A percentile compares a stretch with the other conserved stretches of the same genome.
Evolutionary conservation across 2,888 invertebrate genomes (phyloP).

Genomic region (Schizaphis graminum): DNA sequence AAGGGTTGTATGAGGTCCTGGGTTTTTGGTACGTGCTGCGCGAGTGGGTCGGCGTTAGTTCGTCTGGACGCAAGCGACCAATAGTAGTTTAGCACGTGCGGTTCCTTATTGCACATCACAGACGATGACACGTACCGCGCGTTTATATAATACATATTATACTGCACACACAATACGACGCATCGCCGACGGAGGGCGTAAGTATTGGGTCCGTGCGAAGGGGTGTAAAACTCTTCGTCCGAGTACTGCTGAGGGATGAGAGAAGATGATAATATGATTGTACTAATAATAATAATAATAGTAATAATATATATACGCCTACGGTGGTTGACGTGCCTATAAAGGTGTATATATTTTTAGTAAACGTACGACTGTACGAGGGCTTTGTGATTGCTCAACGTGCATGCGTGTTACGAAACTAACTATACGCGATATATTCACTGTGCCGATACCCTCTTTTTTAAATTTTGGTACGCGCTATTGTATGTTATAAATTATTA

Average conservation of each 20-base stretch:
- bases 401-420: neutral
- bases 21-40: constrained; percentile 61
- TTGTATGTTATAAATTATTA: constrained; percentile 1
- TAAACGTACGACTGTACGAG: neutral
- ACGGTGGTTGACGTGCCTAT: constrained; percentile 23
- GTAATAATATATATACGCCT: constrained; percentile 19
- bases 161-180: neutral
- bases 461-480: neutral
- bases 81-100: constrained; percentile 58
- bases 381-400: constrained; percentile 28
- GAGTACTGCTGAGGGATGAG: neutral
- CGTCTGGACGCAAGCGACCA: constrained; percentile 30
- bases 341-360: neutral
- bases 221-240: constrained; percentile 21
- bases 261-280: constrained; percentile 8
- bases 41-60: constrained; percentile 50
- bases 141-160: neutral
- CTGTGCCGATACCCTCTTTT: constrained; percentile 20
- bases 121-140: neutral
- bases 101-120: constrained; percentile 14
- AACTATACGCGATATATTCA: neutral
- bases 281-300: neutral
- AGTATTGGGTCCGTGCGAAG: neutral
- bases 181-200: constrained; percentile 44
- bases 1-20: neutral